A percentile compares a stretch with the other conserved stretches of the same genome.
These are phyloP conservation scores for Cacatua alba DNA, from an alignment of 2,113 vertebrate genomes.

Conservation along the genomic window DNA sequence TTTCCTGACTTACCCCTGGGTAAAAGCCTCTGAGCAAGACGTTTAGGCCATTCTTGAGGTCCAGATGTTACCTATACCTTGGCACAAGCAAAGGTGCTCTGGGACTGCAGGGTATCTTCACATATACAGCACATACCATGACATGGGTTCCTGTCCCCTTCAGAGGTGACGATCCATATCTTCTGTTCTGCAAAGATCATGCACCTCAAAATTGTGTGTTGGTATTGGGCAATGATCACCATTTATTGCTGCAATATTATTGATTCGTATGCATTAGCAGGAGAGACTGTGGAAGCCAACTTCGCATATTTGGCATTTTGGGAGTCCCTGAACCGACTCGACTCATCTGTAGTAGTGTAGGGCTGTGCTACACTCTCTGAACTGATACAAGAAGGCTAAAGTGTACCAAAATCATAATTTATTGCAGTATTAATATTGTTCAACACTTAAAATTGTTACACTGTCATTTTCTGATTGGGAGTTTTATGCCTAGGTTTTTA, in stretches of 20 bases:
- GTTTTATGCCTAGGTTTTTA: slow-evolving; percentile 40
- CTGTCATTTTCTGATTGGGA: slow-evolving; percentile 66
- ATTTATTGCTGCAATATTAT: neutral
- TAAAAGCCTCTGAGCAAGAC: too few relatives aligned
- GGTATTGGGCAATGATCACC: neutral
- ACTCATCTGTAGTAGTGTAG: neutral
- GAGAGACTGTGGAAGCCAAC: neutral
- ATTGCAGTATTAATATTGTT: slow-evolving; percentile 52
- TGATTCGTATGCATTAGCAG: neutral
- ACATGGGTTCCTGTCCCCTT: neutral
- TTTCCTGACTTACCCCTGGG: too few relatives aligned
- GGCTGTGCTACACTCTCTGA: neutral
- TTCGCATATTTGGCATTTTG: neutral
- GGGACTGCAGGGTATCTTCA: too few relatives aligned
- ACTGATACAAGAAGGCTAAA: neutral
- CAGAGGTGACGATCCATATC: neutral
- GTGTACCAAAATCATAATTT: slow-evolving; percentile 25
- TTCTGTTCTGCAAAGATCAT: neutral
- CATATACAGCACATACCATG: too few relatives aligned
- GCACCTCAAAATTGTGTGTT: neutral
- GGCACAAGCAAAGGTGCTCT: too few relatives aligned
- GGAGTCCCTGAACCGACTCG: neutral
- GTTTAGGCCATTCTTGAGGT: too few relatives aligned
- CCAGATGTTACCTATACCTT: too few relatives aligned
- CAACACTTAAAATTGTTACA: slow-evolving; percentile 36